These are phyloP conservation scores for Etheostoma cragini DNA, from an alignment of 2,113 vertebrate genomes.

Conservation along the genomic window DNA sequence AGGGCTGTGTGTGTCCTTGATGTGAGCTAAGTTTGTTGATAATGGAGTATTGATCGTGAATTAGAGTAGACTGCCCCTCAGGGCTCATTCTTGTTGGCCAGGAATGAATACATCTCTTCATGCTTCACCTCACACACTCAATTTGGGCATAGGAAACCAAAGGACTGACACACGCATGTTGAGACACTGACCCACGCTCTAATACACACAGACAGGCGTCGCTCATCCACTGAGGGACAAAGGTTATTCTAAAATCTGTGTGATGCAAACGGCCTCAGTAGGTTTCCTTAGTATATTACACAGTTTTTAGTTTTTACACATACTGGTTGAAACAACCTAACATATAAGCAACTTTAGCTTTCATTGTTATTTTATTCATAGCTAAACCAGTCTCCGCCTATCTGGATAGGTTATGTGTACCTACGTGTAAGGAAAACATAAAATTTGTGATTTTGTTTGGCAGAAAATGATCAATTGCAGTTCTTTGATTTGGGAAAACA, in stretches of 20 bases:
- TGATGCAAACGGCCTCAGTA: constrained; percentile 54
- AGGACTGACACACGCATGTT: constrained; percentile 56
- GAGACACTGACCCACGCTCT: constrained; percentile 69
- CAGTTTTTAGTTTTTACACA: constrained; percentile 4
- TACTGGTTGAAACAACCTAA: neutral
- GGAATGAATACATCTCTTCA: constrained; percentile 92
- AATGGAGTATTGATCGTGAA: constrained; percentile 96
- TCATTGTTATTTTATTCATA: neutral
- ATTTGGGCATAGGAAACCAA: constrained; percentile 75
- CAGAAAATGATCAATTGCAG: neutral
- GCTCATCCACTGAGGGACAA: constrained; percentile 59
- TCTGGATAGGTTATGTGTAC: neutral
- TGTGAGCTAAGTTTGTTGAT: constrained; percentile 86
- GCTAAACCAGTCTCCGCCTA: neutral
- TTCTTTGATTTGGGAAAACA: neutral
- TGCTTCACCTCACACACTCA: constrained; percentile 83
- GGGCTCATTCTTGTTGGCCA: constrained; percentile 86
- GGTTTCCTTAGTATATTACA: neutral
- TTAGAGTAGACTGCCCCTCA: constrained; percentile 85
- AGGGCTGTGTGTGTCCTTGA: constrained; percentile 29
- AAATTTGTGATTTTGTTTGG: neutral
- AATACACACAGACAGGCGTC: constrained; percentile 70
- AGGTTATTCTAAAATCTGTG: constrained; percentile 58
- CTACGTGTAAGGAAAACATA: neutral
- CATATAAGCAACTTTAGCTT: neutral